A percentile compares a stretch with the other conserved stretches of the same genome.
These are phyloP conservation scores for Catocala fraxini DNA, from an alignment of 2,888 invertebrate genomes.

Conservation along the genomic window DNA sequence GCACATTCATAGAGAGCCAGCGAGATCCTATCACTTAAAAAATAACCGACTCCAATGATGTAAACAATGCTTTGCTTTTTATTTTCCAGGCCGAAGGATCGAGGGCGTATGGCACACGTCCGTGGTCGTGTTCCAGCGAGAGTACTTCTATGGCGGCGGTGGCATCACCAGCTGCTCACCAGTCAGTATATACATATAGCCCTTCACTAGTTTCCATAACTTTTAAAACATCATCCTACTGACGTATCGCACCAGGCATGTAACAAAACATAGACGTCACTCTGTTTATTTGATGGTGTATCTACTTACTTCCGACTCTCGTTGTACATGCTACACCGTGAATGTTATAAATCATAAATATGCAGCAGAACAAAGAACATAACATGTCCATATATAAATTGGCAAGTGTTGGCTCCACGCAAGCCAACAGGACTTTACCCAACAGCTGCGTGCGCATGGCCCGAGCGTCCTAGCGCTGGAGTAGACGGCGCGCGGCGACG, in stretches of 20 bases:
- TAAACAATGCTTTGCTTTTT: not conserved
- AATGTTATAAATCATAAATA: slow-evolving; percentile 13
- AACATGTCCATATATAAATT: slow-evolving; percentile 14
- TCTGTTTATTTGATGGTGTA: not conserved
- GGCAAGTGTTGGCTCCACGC: slow-evolving; percentile 17
- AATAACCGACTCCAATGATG: too few species aligned
- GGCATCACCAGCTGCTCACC: slow-evolving; percentile 94
- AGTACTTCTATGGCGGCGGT: slow-evolving; percentile 95
- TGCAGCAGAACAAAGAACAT: slow-evolving; percentile 13
- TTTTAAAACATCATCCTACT: too few species aligned
- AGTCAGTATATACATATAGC: slow-evolving; percentile 86
- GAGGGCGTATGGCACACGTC: slow-evolving; percentile 98
- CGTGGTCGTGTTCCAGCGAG: slow-evolving; percentile 94
- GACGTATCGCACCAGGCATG: too few species aligned
- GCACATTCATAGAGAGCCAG: too few species aligned
- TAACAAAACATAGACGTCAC: not conserved
- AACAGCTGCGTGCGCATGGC: slow-evolving; percentile 6
- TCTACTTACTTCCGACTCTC: not conserved
- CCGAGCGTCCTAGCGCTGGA: not conserved
- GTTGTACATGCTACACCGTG: not conserved
- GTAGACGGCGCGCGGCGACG: not conserved
- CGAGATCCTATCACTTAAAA: too few species aligned
- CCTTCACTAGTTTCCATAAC: not conserved
- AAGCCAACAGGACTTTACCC: slow-evolving; percentile 24
- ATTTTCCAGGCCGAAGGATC: slow-evolving; percentile 91